Conservation (phyloP, 2,888 invertebrate genomes). For the Dromius quadrimaculatus region DNA sequence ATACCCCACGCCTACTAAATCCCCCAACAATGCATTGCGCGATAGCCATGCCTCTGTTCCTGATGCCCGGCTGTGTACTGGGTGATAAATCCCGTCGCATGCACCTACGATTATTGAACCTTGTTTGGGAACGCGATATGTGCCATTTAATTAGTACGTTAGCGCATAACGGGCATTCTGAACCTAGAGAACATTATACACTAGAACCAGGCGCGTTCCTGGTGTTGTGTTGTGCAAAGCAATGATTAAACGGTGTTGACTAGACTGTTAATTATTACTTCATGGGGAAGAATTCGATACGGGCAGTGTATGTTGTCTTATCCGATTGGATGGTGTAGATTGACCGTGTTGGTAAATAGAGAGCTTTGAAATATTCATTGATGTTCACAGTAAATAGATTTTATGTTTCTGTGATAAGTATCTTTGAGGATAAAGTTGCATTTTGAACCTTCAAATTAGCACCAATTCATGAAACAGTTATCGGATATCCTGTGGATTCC, state of each 20-base stretch:
- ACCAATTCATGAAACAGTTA: no score
- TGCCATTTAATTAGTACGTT: conserved; percentile 32
- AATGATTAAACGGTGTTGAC: conserved; percentile 41
- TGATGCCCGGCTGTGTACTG: conserved; percentile 1
- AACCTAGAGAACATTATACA: not conserved
- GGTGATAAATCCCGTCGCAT: conserved; percentile 26
- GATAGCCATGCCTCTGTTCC: not conserved
- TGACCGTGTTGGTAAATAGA: no score
- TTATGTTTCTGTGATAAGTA: no score
- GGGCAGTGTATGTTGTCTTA: conserved; percentile 18
- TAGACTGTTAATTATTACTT: conserved; percentile 42
- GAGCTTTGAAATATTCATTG: no score
- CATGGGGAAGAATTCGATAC: conserved; percentile 24
- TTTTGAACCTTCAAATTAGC: no score
- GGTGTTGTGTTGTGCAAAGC: not conserved
- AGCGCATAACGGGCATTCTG: conserved; percentile 1
- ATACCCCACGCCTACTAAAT: no score
- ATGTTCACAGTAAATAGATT: no score
- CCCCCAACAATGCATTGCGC: no score
- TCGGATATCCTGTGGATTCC: no score
- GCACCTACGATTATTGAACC: conserved; percentile 16
- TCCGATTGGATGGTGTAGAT: conserved; percentile 30
- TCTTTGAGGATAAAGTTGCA: no score
- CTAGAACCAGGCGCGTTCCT: no score
- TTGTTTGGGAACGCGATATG: conserved; percentile 29